Conservation (phyloP, 2,888 invertebrate species). For the Callimorpha dominula region DNA sequence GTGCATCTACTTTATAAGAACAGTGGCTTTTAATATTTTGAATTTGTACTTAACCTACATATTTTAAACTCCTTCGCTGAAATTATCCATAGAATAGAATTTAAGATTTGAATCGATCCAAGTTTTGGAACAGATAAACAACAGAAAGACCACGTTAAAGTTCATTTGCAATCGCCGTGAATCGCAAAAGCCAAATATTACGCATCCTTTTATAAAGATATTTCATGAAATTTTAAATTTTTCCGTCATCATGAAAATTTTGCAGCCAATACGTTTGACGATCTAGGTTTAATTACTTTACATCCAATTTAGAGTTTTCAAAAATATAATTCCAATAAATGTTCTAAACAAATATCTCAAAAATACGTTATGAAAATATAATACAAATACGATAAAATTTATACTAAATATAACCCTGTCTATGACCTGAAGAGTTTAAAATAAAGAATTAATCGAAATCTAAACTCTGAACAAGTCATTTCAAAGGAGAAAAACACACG, state of each 20-base stretch:
- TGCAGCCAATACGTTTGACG: slow-evolving; percentile 73
- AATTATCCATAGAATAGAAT: slow-evolving; percentile 67
- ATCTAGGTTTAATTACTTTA: slow-evolving; percentile 75
- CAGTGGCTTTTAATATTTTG: slow-evolving; percentile 85
- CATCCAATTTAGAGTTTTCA: slow-evolving; percentile 84
- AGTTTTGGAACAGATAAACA: slow-evolving; percentile 53
- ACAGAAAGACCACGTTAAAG: slow-evolving; percentile 41
- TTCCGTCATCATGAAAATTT: slow-evolving; percentile 55
- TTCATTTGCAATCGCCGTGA: slow-evolving; percentile 43
- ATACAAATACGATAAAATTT: slow-evolving; percentile 87
- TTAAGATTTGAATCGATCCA: slow-evolving; percentile 63
- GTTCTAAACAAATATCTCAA: slow-evolving; percentile 85
- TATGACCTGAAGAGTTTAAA: slow-evolving; percentile 86
- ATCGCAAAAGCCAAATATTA: slow-evolving; percentile 50
- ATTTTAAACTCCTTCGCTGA: slow-evolving; percentile 73
- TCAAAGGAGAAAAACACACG: slow-evolving; percentile 61
- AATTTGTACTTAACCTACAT: slow-evolving; percentile 86
- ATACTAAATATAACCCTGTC: slow-evolving; percentile 87
- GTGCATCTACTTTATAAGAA: slow-evolving; percentile 87
- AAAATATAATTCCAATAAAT: slow-evolving; percentile 86
- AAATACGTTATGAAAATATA: slow-evolving; percentile 87
- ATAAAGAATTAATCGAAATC: slow-evolving; percentile 72
- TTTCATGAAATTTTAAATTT: slow-evolving; percentile 49
- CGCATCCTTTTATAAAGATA: slow-evolving; percentile 44
- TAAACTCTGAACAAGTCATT: slow-evolving; percentile 84